Base-by-base conservation (phyloP, 2,888 invertebrate genomes). In the Leucozona laternaria region DNA sequence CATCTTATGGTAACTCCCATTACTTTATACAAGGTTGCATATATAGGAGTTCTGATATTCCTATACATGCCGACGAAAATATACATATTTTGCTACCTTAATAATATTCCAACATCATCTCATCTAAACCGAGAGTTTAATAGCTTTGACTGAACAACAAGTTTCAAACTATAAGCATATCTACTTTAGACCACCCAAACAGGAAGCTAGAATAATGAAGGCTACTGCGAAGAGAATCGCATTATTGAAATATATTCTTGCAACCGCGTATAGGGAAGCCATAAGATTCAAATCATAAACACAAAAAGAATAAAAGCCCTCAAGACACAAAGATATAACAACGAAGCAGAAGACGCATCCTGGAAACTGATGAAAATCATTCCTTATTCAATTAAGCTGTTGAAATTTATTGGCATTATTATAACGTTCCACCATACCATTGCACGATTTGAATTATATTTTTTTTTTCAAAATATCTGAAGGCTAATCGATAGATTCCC, bases 151-250 rank as follows among this genome's bases (percentile, higher is more conserved):
- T 11, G 37, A 4, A 4, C 7, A 43, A n/a, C 37, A 20, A 22
- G 37, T 60, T 31, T 10, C 11, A 31, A 55, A 40, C 45, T 11
- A 40, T 58, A 25, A 34, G 25, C 22, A 17, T n/a, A n/a, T n/a
- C 45, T 45, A n/a, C 25, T 20, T 48, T 53, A 73, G 82, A 82
- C 82, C 82, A 82, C 82, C 82, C 82, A 82, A 79, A 64, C 78
- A 71, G 81, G 82, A 82, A 82, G 64, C 50, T 53, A 20, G 55
- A 31, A 34, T 66, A 72, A 45, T 48, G 40, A 34, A 37, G 11
- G 64, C 66, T 76, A 55, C 45, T 62, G 25, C 40, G 20, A 55
- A 43, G 10, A 76, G 71, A 75, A 48, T 76, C 43, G 45, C 43
- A 50, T 70, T 77, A 82, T 82, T 78, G 71, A 53, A 25, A 53